Conservation (phyloP, 2,888 invertebrate genomes). For the Lamellibrachia columna region DNA sequence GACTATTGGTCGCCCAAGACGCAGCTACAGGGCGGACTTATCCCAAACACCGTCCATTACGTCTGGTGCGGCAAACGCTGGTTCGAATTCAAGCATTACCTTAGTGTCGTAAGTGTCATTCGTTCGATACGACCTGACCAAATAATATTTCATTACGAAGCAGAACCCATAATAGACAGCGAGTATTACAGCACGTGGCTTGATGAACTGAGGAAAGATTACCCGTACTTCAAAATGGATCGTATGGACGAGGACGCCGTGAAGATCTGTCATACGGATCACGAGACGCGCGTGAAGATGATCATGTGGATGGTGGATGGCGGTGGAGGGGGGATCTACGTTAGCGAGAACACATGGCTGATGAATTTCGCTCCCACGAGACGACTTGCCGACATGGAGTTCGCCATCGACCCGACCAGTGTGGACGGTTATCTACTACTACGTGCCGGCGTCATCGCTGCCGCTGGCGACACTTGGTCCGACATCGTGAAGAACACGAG, state of each 20-base stretch:
- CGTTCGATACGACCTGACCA: slow-evolving; percentile 50
- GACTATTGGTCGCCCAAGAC: slow-evolving; percentile 24
- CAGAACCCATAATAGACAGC: slow-evolving; percentile 42
- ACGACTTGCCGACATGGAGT: slow-evolving; percentile 37
- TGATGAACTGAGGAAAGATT: slow-evolving; percentile 46
- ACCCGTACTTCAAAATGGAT: slow-evolving; percentile 45
- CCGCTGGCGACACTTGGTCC: not conserved
- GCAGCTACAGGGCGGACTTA: slow-evolving; percentile 31
- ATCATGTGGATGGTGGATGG: slow-evolving; percentile 44
- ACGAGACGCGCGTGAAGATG: slow-evolving; percentile 28
- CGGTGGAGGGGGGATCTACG: slow-evolving; percentile 53
- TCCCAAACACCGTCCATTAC: slow-evolving; percentile 47
- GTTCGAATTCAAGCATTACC: slow-evolving; percentile 55
- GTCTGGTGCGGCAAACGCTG: slow-evolving; percentile 54
- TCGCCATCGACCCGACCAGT: slow-evolving; percentile 27
- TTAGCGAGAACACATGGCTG: slow-evolving; percentile 48
- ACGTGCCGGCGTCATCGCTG: not conserved
- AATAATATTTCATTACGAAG: slow-evolving; percentile 48
- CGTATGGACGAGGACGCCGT: slow-evolving; percentile 38
- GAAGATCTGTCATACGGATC: slow-evolving; percentile 7
- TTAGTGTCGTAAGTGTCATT: slow-evolving; percentile 48
- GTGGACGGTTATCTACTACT: slow-evolving; percentile 13
- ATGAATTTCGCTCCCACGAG: slow-evolving; percentile 34
- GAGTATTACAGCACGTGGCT: slow-evolving; percentile 51
- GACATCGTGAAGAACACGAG: slow-evolving; percentile 16